Percentiles rank a stretch among this genome's conserved stretches.
Evolutionary conservation across 2,888 invertebrate genomes (phyloP).

Genomic region (Heliconius cydno): DNA sequence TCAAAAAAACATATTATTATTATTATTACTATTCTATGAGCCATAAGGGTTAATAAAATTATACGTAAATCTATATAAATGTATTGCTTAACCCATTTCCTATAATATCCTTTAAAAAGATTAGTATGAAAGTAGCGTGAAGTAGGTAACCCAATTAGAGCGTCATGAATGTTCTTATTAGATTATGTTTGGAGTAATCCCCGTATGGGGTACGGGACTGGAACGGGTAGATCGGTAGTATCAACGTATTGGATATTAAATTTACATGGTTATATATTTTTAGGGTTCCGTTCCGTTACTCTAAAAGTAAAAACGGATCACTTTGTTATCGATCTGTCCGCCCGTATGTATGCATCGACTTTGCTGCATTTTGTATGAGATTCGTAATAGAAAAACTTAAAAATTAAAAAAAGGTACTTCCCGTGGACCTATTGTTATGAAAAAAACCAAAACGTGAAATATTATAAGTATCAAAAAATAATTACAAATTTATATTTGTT

Average conservation of each 20-base stretch:
- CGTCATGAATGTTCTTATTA: slow-evolving; percentile 44
- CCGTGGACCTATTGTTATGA: too few relatives aligned
- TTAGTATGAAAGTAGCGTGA: slow-evolving; percentile 44
- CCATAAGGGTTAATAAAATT: background rate
- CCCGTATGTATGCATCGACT: too few relatives aligned
- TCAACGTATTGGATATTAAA: slow-evolving; percentile 6
- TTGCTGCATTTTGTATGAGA: too few relatives aligned
- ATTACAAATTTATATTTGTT: too few relatives aligned
- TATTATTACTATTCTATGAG: background rate
- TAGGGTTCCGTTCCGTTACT: too few relatives aligned
- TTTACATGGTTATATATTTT: background rate
- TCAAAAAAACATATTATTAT: too few relatives aligned
- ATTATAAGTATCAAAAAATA: too few relatives aligned
- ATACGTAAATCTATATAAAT: slow-evolving; percentile 7
- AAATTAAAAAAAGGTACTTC: too few relatives aligned
- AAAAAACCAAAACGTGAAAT: too few relatives aligned
- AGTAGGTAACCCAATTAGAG: slow-evolving; percentile 46
- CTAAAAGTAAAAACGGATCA: too few relatives aligned
- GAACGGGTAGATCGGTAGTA: slow-evolving; percentile 16
- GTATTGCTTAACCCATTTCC: slow-evolving; percentile 20
- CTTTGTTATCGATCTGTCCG: too few relatives aligned
- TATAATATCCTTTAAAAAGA: slow-evolving; percentile 42
- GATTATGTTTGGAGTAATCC: slow-evolving; percentile 42
- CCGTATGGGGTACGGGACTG: background rate
- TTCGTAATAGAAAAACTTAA: too few relatives aligned